Evolutionary conservation across 2,113 vertebrate species (phyloP), one percentile per base, ranked within the genome.

Genomic region (Arothron firmamentum): DNA sequence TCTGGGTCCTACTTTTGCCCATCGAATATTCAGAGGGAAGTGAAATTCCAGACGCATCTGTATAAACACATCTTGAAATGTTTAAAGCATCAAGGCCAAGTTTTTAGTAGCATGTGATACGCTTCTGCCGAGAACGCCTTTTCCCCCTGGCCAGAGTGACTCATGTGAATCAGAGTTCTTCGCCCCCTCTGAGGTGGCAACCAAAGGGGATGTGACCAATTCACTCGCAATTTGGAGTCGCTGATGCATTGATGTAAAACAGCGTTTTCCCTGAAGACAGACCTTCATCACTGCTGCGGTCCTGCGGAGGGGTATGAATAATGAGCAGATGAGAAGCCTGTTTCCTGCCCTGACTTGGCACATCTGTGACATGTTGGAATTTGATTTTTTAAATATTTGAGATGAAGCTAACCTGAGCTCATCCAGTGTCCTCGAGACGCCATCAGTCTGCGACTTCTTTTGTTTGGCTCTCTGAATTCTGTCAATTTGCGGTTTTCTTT

Each of bases 221-320:
- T 75, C 85, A 79, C 77, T 80, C 74, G 75, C 85, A 87, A 86
- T 91, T 89, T 86, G 65, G 59, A 86, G 74, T 73, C 71, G 80
- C 62, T 83, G 87, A 85, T 83, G 85, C 86, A 80, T 80, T 82
- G 78, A 85, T 82, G 75, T 83, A 82, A 87, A 86, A 74, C 78
- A 71, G 61, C 62, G 79, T 74, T 81, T 79, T 70, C 76, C 83
- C 78, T 18, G 49, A 68, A 78, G 74, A 80, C 52, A 63, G 60
- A 70, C 64, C 79, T 79, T 79, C 82, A 72, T 81, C 72, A 65
- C 73, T 77, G 69, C 56, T 67, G 65, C 8, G 60, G 74, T 72
- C 70, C 64, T 52, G 51, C 31, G 10, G 65, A 74, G 13, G 78
- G 74, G 53, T 57, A 71, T 77, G 79, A 85, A 73, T 76, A 72